A percentile compares a stretch with the other conserved stretches of the same genome.
These are phyloP conservation scores for Bicyclus anynana DNA, from an alignment of 1,140 invertebrate species.

Conservation along the genomic window DNA sequence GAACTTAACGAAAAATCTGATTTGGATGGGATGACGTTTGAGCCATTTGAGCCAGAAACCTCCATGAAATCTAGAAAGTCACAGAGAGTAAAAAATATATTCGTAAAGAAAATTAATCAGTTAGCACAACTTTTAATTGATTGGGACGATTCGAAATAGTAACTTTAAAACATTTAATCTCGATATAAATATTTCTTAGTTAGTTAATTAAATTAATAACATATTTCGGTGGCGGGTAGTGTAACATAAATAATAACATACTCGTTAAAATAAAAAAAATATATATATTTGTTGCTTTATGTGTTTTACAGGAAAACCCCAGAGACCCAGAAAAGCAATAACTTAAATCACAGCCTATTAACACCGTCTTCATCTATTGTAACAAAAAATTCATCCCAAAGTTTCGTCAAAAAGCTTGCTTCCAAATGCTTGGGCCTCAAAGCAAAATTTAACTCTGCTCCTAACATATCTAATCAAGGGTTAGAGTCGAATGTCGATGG, in stretches of 20 bases:
- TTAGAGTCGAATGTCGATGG: constrained; percentile 55
- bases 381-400: constrained; percentile 63
- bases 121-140: constrained; percentile 37
- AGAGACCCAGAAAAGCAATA: constrained; percentile 69
- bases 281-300: constrained; percentile 68
- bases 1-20: not conserved
- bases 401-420: constrained; percentile 75
- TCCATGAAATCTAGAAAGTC: not conserved
- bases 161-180: not conserved
- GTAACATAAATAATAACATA: constrained; percentile 27
- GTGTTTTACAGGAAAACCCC: constrained; percentile 71
- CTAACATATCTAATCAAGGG: constrained; percentile 66
- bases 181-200: not conserved
- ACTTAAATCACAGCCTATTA: constrained; percentile 58
- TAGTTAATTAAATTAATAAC: not conserved
- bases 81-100: constrained; percentile 9
- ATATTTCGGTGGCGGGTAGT: constrained; percentile 43
- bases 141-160: constrained; percentile 10
- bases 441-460: constrained; percentile 70
- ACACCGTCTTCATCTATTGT: constrained; percentile 65
- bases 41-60: constrained; percentile 6
- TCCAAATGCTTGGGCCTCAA: constrained; percentile 75
- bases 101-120: constrained; percentile 37
- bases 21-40: constrained; percentile 14
- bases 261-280: constrained; percentile 17